Evolutionary conservation across 2,888 invertebrate species (phyloP).

Genomic region (Orthonevra nobilis): DNA sequence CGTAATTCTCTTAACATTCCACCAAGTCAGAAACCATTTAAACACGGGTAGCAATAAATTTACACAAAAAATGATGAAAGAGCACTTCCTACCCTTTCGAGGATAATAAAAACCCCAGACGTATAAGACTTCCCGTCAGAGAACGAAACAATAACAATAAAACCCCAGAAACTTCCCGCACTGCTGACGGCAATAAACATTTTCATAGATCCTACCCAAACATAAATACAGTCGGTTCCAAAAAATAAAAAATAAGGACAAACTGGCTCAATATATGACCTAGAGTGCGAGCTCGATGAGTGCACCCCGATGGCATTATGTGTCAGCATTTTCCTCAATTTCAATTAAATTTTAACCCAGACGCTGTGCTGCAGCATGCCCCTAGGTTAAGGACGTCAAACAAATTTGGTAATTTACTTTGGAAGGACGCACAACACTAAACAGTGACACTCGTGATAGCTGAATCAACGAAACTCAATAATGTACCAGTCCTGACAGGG

Average conservation of each 20-base stretch:
- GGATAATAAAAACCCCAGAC: constrained; percentile 11
- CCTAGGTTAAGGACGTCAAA: constrained; percentile 31
- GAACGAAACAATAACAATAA: constrained; percentile 29
- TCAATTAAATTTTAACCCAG: constrained; percentile 17
- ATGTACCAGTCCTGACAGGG: not conserved
- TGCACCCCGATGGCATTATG: not conserved
- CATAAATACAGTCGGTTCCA: constrained; percentile 12
- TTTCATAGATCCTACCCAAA: not conserved
- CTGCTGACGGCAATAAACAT: not conserved
- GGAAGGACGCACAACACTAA: constrained; percentile 8
- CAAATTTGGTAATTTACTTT: constrained; percentile 37
- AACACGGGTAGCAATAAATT: not conserved
- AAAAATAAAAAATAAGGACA: constrained; percentile 1
- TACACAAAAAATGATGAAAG: not conserved
- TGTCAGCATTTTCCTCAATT: not conserved
- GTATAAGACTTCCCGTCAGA: not conserved
- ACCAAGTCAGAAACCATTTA: not conserved
- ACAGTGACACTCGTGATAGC: not conserved
- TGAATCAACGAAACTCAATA: constrained; percentile 2
- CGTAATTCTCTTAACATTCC: constrained; percentile 35
- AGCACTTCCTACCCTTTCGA: constrained; percentile 12
- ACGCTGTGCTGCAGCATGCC: constrained; percentile 3
- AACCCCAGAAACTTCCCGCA: constrained; percentile 6
- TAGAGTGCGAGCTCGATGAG: not conserved
- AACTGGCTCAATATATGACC: too few species aligned